Percentiles rank a stretch among this genome's conserved stretches.
phyloP scores from a whole-genome alignment of 2,113 vertebrate genomes.

The Cercocebus atys region DNA sequence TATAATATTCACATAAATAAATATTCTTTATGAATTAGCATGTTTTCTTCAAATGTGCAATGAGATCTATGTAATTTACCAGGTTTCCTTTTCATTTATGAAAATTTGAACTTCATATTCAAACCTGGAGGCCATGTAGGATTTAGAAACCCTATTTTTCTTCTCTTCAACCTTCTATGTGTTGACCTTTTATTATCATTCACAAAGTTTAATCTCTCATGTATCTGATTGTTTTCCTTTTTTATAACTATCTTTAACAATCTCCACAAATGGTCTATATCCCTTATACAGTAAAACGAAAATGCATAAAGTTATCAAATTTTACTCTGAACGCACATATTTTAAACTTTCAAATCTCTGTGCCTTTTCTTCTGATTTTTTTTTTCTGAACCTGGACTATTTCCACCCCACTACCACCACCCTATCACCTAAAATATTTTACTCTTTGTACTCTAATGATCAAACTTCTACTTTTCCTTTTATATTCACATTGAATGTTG shows the following conservation, averaged over 20 bases:
- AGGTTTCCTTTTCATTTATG: neutral
- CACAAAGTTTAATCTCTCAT: neutral
- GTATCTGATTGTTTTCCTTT: neutral
- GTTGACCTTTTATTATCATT: neutral
- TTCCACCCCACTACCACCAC: neutral
- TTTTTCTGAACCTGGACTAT: neutral
- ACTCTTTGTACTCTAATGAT: neutral
- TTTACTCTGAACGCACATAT: neutral
- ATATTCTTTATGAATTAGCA: neutral
- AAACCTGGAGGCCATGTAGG: neutral
- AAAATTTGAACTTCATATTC: conserved; percentile 19
- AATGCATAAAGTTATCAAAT: neutral
- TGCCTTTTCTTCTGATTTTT: neutral
- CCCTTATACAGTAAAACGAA: neutral
- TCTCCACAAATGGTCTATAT: neutral
- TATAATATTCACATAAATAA: neutral
- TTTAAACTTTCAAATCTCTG: neutral
- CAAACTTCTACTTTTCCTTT: neutral
- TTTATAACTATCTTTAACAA: conserved; percentile 4
- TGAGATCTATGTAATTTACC: neutral
- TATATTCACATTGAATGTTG: neutral
- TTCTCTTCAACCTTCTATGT: neutral
- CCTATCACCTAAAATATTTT: neutral
- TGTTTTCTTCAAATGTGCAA: neutral
- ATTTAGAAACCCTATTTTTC: neutral